These are phyloP conservation scores for Hermodice carunculata DNA, from an alignment of 2,888 invertebrate genomes.

Conservation along the genomic window DNA sequence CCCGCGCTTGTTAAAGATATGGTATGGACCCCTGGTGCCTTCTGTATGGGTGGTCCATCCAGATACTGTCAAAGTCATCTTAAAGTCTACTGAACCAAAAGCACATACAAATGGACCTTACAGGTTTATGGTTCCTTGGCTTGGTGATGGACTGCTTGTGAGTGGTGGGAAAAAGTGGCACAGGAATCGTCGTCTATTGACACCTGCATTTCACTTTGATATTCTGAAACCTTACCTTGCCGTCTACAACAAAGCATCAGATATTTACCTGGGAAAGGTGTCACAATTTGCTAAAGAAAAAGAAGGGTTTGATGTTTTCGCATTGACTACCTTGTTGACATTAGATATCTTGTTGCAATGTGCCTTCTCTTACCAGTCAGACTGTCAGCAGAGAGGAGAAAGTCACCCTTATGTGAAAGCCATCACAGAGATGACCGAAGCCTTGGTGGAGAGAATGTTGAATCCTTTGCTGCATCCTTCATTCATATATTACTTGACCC, in stretches of 20 bases:
- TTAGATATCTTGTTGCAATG: slow-evolving; percentile 55
- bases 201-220: slow-evolving; percentile 48
- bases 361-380: slow-evolving; percentile 56
- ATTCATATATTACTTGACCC: slow-evolving; percentile 42
- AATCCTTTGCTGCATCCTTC: slow-evolving; percentile 48
- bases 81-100: not conserved
- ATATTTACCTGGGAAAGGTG: slow-evolving; percentile 47
- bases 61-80: not conserved
- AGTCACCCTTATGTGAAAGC: slow-evolving; percentile 50
- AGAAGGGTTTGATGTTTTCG: too few species aligned
- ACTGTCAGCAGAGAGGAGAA: slow-evolving; percentile 45
- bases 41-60: not conserved
- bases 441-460: slow-evolving; percentile 15
- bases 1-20: not conserved
- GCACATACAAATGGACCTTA: too few species aligned
- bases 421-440: slow-evolving; percentile 42
- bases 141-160: slow-evolving; percentile 45
- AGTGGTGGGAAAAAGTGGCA: slow-evolving; percentile 42
- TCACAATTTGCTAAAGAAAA: too few species aligned
- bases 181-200: slow-evolving; percentile 42
- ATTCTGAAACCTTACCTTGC: slow-evolving; percentile 43
- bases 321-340: too few species aligned
- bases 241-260: slow-evolving; percentile 40
- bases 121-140: too few species aligned
- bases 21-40: not conserved